A percentile compares a stretch with the other conserved stretches of the same genome.
Conservation (phyloP, 1,140 invertebrate genomes). For the Maniola jurtina region DNA sequence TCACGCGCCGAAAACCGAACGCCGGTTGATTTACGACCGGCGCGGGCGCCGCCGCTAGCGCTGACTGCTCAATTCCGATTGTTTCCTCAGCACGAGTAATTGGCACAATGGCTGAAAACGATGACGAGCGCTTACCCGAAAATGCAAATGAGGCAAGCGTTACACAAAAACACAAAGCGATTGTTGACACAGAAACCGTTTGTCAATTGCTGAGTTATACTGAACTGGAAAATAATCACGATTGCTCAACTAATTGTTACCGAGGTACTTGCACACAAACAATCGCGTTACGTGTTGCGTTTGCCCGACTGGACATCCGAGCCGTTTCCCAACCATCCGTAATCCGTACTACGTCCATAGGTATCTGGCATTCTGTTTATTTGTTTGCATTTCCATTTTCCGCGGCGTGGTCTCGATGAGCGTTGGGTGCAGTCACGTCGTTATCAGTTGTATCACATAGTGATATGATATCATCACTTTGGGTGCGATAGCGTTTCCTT, state of each 20-base stretch:
- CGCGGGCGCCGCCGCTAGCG: slow-evolving; percentile 35
- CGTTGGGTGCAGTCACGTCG: neutral
- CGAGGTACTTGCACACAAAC: slow-evolving; percentile 60
- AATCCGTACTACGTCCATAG: neutral
- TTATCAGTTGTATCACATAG: slow-evolving; percentile 11
- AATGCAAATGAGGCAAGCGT: slow-evolving; percentile 49
- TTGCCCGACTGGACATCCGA: slow-evolving; percentile 41
- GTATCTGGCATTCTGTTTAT: slow-evolving; percentile 22
- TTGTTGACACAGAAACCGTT: slow-evolving; percentile 49
- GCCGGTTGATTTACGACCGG: slow-evolving; percentile 53
- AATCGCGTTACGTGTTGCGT: slow-evolving; percentile 35
- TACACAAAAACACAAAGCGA: slow-evolving; percentile 48
- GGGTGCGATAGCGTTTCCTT: slow-evolving; percentile 11
- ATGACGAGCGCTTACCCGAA: slow-evolving; percentile 44
- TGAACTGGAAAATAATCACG: slow-evolving; percentile 51
- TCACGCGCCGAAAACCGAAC: slow-evolving; percentile 53
- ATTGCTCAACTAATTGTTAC: slow-evolving; percentile 68
- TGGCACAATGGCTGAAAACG: slow-evolving; percentile 37
- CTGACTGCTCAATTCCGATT: slow-evolving; percentile 29
- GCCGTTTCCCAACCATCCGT: slow-evolving; percentile 39
- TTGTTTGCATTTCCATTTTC: slow-evolving; percentile 14
- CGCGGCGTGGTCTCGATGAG: neutral
- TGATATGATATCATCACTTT: slow-evolving; percentile 11
- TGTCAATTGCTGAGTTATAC: slow-evolving; percentile 38
- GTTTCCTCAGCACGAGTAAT: slow-evolving; percentile 43